Base-by-base conservation (phyloP, 2,797 vertebrate genomes). In the Microcaecilia unicolor region DNA sequence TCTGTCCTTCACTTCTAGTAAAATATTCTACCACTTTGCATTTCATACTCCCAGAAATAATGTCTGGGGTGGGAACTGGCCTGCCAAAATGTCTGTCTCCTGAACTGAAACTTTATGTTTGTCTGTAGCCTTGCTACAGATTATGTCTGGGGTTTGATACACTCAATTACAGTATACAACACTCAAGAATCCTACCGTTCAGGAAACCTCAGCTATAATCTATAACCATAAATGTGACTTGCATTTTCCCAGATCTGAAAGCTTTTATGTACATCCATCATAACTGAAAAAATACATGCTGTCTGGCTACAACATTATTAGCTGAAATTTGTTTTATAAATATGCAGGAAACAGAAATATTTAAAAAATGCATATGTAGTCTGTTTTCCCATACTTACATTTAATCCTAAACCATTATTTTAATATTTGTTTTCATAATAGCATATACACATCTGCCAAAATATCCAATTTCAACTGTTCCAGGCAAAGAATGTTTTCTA, bases 41-140 rank as follows among this genome's bases (percentile, higher is more conserved):
- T 18, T 20, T 51, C 18, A 34, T 4, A 31, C 6, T 4, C 41
- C 15, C 29, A 27, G 1, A 39, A 51, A 21, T 19, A 6, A 3
- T n/a, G 12, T 31, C 21, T 29, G 12, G n/a, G n/a, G n/a, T n/a
- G n/a, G n/a, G 17, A 5, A 22, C 24, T 2, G 2, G 4, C 24
- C 10, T 21, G 9, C 2, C 24, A 53, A 49, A 48, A 40, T 3
- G 2, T 28, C 32, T 7, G 3, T 8, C 25, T 57, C 7, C 11
- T 31, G 18, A 25, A 18, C 26, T 32, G 9, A n/a, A 45, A 8
- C 9, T 34, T 33, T 18, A 43, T 16, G 2, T 19, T 10, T 32
- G 36, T 35, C 18, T 33, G 10, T 50, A 39, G 28, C 37, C 7
- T 21, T 48, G 5, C 3, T 6, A 4, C 51, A 52, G 51, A 39